Conservation (phyloP, 2,888 invertebrate genomes). For the Malthinus flaveolus region DNA sequence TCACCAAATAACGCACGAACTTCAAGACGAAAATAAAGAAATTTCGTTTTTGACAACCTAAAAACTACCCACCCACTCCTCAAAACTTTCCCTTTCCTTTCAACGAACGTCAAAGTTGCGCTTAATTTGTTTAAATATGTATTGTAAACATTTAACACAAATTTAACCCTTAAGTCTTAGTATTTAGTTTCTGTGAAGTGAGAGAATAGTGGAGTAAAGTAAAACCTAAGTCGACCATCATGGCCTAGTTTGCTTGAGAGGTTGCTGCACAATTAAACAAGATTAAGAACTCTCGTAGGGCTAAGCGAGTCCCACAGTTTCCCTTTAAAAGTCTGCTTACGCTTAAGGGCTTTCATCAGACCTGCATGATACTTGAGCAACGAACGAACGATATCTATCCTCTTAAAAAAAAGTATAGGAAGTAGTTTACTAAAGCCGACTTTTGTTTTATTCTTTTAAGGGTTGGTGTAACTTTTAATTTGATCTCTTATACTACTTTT, state of each 20-base stretch:
- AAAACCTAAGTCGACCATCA: constrained; percentile 26
- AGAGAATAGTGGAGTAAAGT: constrained; percentile 15
- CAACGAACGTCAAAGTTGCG: too few relatives aligned
- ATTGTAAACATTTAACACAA: constrained; percentile 8
- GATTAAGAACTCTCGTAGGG: constrained; percentile 44
- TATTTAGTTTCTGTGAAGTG: constrained; percentile 17
- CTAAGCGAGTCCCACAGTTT: constrained; percentile 38
- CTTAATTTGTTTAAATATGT: too few relatives aligned
- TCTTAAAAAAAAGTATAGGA: constrained; percentile 16
- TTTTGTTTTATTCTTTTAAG: constrained; percentile 12
- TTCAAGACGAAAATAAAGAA: too few relatives aligned
- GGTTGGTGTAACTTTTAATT: constrained; percentile 14
- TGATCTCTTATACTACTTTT: constrained; percentile 7
- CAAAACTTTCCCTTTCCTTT: too few relatives aligned
- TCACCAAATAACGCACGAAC: too few relatives aligned
- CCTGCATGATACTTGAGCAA: constrained; percentile 21
- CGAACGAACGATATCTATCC: constrained; percentile 22
- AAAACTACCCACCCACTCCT: too few relatives aligned
- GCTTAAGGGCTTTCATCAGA: constrained; percentile 28
- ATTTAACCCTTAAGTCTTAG: constrained; percentile 14
- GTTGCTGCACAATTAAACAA: constrained; percentile 44
- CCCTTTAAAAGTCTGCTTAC: constrained; percentile 26
- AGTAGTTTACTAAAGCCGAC: constrained; percentile 19
- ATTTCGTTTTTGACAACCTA: too few relatives aligned
- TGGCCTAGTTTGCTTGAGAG: constrained; percentile 36